Evolutionary conservation across 2,888 invertebrate species (phyloP).

Genomic region (Microplitis manilae): DNA sequence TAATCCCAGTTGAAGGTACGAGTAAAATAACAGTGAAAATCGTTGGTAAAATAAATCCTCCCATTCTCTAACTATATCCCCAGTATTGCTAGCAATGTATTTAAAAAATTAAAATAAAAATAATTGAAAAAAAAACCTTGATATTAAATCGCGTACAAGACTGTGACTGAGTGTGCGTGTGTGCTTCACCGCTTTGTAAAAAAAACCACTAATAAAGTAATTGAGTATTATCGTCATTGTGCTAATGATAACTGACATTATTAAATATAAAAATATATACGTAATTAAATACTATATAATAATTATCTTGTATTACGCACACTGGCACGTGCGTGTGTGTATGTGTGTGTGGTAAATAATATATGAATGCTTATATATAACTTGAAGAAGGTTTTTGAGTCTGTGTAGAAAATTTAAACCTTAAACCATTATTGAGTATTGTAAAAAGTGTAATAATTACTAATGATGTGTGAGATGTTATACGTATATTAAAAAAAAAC

Average conservation of each 20-base stretch:
- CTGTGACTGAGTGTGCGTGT: slow-evolving; percentile 54
- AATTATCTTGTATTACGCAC: slow-evolving; percentile 47
- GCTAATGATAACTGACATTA: slow-evolving; percentile 46
- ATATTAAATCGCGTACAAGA: slow-evolving; percentile 55
- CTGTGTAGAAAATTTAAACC: slow-evolving; percentile 49
- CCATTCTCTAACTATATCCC: slow-evolving; percentile 10
- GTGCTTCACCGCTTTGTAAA: slow-evolving; percentile 66
- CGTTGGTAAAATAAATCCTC: slow-evolving; percentile 7
- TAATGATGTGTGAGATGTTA: slow-evolving; percentile 30
- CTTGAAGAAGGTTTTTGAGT: slow-evolving; percentile 32
- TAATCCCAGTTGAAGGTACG: not conserved
- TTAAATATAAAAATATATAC: not conserved
- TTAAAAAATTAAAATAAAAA: slow-evolving; percentile 13
- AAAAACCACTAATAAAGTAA: slow-evolving; percentile 55
- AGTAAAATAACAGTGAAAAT: not conserved
- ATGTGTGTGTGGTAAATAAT: slow-evolving; percentile 31
- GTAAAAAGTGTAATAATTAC: slow-evolving; percentile 43
- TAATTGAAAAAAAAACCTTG: slow-evolving; percentile 54
- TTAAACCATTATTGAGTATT: slow-evolving; percentile 43
- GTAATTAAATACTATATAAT: slow-evolving; percentile 18
- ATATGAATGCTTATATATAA: slow-evolving; percentile 31
- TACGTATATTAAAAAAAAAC: not conserved
- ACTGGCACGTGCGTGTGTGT: slow-evolving; percentile 49
- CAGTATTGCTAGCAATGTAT: slow-evolving; percentile 53
- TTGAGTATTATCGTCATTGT: slow-evolving; percentile 49